These are phyloP conservation scores for Maniola hyperantus DNA, from an alignment of 2,888 invertebrate species.

Conservation along the genomic window DNA sequence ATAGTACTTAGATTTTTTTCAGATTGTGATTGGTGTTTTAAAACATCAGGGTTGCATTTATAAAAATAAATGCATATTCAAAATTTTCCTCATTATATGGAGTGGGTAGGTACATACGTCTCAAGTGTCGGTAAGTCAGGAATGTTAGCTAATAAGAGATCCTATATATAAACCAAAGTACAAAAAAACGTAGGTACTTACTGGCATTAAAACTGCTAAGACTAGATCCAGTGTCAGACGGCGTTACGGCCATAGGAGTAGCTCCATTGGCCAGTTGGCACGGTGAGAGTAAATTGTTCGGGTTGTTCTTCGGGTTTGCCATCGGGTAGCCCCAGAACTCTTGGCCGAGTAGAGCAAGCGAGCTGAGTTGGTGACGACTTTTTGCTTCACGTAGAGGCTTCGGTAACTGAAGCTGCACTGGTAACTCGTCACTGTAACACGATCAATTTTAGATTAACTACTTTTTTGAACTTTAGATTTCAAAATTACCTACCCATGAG, in stretches of 20 bases:
- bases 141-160: no score
- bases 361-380: conserved; percentile 94
- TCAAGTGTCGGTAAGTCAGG: no score
- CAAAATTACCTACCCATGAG: no score
- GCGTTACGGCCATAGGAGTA: conserved; percentile 79
- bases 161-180: no score
- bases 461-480: not conserved
- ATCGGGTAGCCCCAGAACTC: conserved; percentile 93
- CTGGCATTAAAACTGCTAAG: conserved; percentile 88
- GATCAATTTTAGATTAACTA: not conserved
- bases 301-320: conserved; percentile 86
- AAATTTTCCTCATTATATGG: no score
- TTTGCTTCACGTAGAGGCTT: conserved; percentile 93
- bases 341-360: conserved; percentile 94
- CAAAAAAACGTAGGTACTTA: conserved; percentile 36
- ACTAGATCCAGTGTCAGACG: conserved; percentile 87
- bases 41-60: no score
- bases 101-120: no score
- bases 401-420: conserved; percentile 93
- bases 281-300: conserved; percentile 66
- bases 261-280: conserved; percentile 66
- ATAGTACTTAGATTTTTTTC: no score
- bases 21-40: no score
- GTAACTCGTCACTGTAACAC: conserved; percentile 92
- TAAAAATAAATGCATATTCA: no score